Evolutionary conservation across 2,888 invertebrate genomes (phyloP), one percentile per base, ranked within the genome.

Genomic region (Sussaba pulchella): DNA sequence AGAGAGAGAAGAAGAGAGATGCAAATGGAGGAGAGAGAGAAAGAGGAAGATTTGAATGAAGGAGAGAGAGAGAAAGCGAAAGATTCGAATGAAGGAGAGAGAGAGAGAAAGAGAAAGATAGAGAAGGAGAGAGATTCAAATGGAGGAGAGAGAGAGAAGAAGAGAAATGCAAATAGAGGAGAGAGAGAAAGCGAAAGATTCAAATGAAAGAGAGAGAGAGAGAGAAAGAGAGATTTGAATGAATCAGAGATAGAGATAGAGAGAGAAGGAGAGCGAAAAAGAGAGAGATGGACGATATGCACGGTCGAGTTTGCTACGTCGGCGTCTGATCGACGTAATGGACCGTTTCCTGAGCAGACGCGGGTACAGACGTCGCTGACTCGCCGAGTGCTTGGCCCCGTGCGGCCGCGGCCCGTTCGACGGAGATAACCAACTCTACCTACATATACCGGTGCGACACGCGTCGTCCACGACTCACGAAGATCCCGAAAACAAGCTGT

Each of bases 301-400:
- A 84, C 83, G 86, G 83, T 83, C 84, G 86, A 71, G 71, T 80
- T 79, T 83, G 79, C 80, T 77, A 77, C 77, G 79, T 80, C 75
- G 82, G 69, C 85, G 86, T 85, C 85, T 88, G 88, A 88, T 89
- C 85, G 84, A 82, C 86, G 85, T 89, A 90, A 90, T 89, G 89
- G 89, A 89, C 87, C 84, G 89, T 89, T 90, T 90, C 90, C 90
- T 90, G 90, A 85, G 86, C 85, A 88, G 87, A 87, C 86, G 82
- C 78, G 82, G 80, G 78, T 70, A 81, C 81, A 81, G 81, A 81
- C 81, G 74, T 81, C 81, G 78, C 81, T 81, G 81, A 81, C 81
- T 81, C 81, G 81, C 77, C 70, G 78, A 81, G 70, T 81, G 78
- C 78, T 66, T 64, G 70, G 74, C 45, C 54, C 50, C 66, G 41